Base-by-base conservation (phyloP, 2,888 invertebrate species). In the Salticus scenicus region DNA sequence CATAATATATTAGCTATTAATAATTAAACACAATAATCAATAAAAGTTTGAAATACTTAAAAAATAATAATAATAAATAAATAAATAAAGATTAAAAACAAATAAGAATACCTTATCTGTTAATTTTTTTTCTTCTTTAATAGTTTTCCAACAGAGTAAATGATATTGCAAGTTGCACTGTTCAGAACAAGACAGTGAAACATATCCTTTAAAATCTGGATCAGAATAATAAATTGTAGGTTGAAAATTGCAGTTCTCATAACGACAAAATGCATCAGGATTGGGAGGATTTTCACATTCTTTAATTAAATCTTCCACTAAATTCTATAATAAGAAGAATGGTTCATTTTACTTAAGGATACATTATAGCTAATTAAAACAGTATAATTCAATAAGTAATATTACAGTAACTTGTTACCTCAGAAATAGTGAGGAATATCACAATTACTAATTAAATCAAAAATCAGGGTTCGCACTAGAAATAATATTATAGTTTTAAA, bases 211-310 rank as follows among this genome's bases (percentile, higher is more conserved):
- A 64, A 88, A 88, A 66, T 83, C 80, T 2, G 84, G 83, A 51
- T 88, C 88, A 30, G 51, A 47, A 42, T 74, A 86, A 57, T 88
- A 88, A 28, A 88, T 88, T 8, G 77, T 4, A 4, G 66, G 64
- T 17, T 69, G 41, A 12, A 73, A 64, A 24, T 37, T 2, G 20
- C 87, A 76, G 0, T 73, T 42, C 14, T 47, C n/a, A 51, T 42
- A 81, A n/a, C 82, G 85, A 70, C 88, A 88, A 7, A 83, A 20
- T 14, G 85, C 88, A 71, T 80, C 84, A 63, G 88, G 87, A 14
- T 33, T 64, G 1, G 88, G 88, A 17, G 88, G 83, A 24, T 57
- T 69, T 30, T 86, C 77, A 71, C 88, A 88, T 12, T 81, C 80
- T 28, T 41, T 47, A 1, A 86, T 79, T n/a, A 87, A 63, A 12